Conservation (phyloP, 2,113 vertebrate species). For the Upupa epops region DNA sequence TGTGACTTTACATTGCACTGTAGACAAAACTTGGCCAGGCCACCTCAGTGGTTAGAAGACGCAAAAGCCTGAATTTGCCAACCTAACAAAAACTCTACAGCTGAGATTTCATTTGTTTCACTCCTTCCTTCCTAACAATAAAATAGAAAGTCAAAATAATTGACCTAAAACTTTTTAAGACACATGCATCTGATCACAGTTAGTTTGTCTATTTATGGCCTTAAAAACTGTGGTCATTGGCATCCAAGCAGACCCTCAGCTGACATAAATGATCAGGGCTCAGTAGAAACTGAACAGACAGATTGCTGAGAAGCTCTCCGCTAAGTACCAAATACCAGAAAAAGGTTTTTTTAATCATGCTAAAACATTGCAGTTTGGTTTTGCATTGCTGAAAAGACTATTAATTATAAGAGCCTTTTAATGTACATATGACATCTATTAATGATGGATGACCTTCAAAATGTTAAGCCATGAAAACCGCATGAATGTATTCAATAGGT, state of each 20-base stretch:
- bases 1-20: not conserved
- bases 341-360: not conserved
- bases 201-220: slow-evolving; percentile 37
- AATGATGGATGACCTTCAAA: not conserved
- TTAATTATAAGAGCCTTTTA: slow-evolving; percentile 1
- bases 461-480: not conserved
- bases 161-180: not conserved
- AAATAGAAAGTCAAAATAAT: not conserved
- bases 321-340: not conserved
- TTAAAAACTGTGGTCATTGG: slow-evolving; percentile 20
- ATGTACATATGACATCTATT: not conserved
- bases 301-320: not conserved
- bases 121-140: not conserved
- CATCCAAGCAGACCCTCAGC: not conserved
- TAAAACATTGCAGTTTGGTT: not conserved
- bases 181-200: not conserved
- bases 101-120: not conserved
- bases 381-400: not conserved
- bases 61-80: not conserved
- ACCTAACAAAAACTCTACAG: not conserved
- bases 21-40: not conserved
- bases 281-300: not conserved
- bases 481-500: fast-evolving
- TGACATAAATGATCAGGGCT: slow-evolving; percentile 8
- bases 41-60: slow-evolving; percentile 7